Conservation (phyloP, 2,888 invertebrate species). For the Drosophila dives region DNA sequence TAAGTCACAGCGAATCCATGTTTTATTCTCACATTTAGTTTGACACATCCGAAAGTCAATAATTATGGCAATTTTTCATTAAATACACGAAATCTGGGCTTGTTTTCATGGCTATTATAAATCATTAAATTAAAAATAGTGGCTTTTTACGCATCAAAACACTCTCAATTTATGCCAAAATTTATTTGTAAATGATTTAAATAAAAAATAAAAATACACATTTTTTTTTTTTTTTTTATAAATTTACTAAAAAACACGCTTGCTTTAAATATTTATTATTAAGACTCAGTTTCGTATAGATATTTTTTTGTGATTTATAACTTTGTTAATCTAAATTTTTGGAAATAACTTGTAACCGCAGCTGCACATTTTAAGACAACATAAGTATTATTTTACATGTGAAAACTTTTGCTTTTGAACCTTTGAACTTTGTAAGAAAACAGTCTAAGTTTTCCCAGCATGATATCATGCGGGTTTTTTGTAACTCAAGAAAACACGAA, state of each 20-base stretch:
- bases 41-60: not conserved
- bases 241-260: not conserved
- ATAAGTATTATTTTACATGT: not conserved
- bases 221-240: not conserved
- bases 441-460: not conserved
- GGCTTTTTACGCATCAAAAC: not conserved
- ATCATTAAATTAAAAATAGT: not conserved
- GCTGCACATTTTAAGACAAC: not conserved
- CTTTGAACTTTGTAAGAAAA: not conserved
- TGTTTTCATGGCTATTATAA: too few relatives aligned
- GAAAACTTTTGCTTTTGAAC: not conserved
- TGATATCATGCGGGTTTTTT: not conserved
- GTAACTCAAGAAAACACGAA: conserved; percentile 21
- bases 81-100: not conserved
- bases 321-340: not conserved
- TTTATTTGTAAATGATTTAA: too few relatives aligned
- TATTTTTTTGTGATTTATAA: not conserved
- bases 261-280: not conserved
- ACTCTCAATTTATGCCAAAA: not conserved
- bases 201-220: not conserved
- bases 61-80: not conserved
- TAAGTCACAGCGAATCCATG: too few relatives aligned
- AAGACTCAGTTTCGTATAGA: not conserved
- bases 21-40: not conserved
- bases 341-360: not conserved